Evolutionary conservation across 2,888 invertebrate genomes (phyloP).

Genomic region (Dicroscelio sp.): DNA sequence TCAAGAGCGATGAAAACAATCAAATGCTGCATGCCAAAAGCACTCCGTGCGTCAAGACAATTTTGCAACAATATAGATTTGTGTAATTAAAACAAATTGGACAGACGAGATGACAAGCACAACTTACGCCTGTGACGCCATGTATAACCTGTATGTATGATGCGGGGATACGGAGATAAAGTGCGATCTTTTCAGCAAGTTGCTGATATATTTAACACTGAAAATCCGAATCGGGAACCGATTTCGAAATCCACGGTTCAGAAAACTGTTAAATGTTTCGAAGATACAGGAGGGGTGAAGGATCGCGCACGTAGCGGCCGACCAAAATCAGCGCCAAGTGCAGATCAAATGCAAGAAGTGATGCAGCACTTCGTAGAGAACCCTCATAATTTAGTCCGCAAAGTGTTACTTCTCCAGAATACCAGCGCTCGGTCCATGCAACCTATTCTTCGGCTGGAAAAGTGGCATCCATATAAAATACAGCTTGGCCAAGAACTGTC

Average conservation of each 20-base stretch:
- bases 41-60: too few relatives aligned
- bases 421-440: background rate
- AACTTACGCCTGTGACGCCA: too few relatives aligned
- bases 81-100: too few relatives aligned
- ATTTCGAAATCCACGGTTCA: slow-evolving; percentile 34
- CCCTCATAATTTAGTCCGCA: slow-evolving; percentile 19
- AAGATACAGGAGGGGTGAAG: slow-evolving; percentile 42
- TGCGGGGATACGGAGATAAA: slow-evolving; percentile 36
- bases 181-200: slow-evolving; percentile 20
- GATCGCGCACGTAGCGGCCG: slow-evolving; percentile 32
- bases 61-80: too few relatives aligned
- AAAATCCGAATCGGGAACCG: slow-evolving; percentile 15
- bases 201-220: slow-evolving; percentile 34
- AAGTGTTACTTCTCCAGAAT: slow-evolving; percentile 2
- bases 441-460: slow-evolving; percentile 21
- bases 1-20: too few relatives aligned
- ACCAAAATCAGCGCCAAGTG: slow-evolving; percentile 44
- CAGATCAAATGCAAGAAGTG: slow-evolving; percentile 30
- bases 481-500: slow-evolving; percentile 82
- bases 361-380: slow-evolving; percentile 47
- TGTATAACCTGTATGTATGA: too few relatives aligned
- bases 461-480: slow-evolving; percentile 82
- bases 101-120: too few relatives aligned
- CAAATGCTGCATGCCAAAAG: too few relatives aligned
- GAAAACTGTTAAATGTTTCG: slow-evolving; percentile 46